Conservation (phyloP, 2,888 invertebrate species). For the Tenthredo distinguenda region DNA sequence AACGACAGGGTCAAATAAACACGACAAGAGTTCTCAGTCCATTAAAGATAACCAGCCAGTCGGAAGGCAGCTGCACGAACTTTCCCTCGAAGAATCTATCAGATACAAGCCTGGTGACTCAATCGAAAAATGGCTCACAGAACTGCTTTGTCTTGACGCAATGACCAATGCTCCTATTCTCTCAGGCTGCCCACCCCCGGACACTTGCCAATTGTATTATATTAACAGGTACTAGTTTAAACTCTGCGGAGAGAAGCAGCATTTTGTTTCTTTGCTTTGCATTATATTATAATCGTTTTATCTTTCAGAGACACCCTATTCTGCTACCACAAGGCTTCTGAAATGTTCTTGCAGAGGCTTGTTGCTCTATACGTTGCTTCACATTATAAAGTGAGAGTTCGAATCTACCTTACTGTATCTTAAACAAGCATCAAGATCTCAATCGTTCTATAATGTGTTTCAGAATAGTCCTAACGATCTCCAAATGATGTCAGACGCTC, state of each 20-base stretch:
- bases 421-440: neutral
- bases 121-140: constrained; percentile 95
- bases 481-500: constrained; percentile 99
- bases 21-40: constrained; percentile 77
- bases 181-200: constrained; percentile 94
- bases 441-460: neutral
- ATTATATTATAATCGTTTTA: neutral
- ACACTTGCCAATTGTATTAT: constrained; percentile 92
- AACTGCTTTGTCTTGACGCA: constrained; percentile 94
- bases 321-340: constrained; percentile 96
- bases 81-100: constrained; percentile 95
- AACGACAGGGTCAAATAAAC: constrained; percentile 80
- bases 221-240: constrained; percentile 81
- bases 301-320: constrained; percentile 93
- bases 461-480: constrained; percentile 98
- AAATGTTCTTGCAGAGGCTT: constrained; percentile 93
- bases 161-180: constrained; percentile 83
- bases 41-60: constrained; percentile 77
- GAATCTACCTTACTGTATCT: neutral
- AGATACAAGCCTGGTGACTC: constrained; percentile 93
- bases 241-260: neutral
- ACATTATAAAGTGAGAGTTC: constrained; percentile 91
- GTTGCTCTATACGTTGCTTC: constrained; percentile 98
- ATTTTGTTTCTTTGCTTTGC: neutral
- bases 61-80: constrained; percentile 79